Base-by-base conservation (phyloP, 92 coral and sea anemone genomes). In the Blastomussa wellsi region DNA sequence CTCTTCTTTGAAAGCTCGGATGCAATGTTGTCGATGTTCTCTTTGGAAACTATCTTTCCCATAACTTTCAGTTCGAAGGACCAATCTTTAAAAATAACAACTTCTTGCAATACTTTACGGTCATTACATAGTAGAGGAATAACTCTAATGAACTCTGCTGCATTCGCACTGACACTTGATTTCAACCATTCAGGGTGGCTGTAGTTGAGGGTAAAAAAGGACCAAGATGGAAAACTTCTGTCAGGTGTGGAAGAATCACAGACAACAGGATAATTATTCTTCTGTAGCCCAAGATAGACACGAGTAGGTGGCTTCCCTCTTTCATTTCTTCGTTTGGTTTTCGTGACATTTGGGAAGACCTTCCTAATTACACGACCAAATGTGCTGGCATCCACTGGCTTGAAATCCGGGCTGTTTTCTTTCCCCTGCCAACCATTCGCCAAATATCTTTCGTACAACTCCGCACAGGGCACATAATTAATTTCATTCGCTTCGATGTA, bases 21-120 rank as follows among this genome's bases (percentile, higher is more conserved):
- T 66, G 13, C 72, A 66, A 66, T 29, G 19, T 29, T 29, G 38
- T 66, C 16, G 72, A 33, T 66, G 17, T 12, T 66, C 22, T 66
- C 72, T 66, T 66, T 66, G 72, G 72, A 66, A 29, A 66, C 72
- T 29, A 33, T 29, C 38, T 31, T 66, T 33, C 72, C 72, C 72
- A 66, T 31, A 29, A 66, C 72, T 66, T 66, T 66, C 35, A 66
- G 38, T 66, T 66, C 72, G 38, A 66, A 66, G 22, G 19, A 12
- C 72, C 72, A 66, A 33, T 66, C 72, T 2, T 33, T 66, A 33
- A 66, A 66, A 66, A 66, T 66, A 66, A 7, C 31, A 33, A 66
- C 38, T 66, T 66, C 72, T 28, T 66, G 72, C 38, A 66, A 16
- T 12, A 66, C 72, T 33, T 66, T 66, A 29, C 72, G 72, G 17